Evolutionary conservation across 2,888 invertebrate genomes (phyloP).

Genomic region (Lithophane socia): DNA sequence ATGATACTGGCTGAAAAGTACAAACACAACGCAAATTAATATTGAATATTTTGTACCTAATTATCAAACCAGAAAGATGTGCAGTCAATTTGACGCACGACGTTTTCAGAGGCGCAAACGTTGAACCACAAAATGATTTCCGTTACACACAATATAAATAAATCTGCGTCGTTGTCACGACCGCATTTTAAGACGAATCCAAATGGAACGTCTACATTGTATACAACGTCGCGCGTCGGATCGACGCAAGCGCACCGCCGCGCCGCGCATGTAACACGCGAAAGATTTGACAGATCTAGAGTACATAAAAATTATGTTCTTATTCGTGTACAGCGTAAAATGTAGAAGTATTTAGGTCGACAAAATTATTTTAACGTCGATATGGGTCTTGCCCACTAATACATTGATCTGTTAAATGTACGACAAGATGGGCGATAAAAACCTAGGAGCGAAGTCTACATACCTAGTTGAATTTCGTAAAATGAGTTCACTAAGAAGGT

Average conservation of each 20-base stretch:
- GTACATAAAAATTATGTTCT: constrained; percentile 53
- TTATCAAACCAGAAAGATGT: background rate
- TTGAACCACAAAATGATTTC: constrained; percentile 6
- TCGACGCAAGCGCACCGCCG: constrained; percentile 10
- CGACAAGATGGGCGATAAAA: background rate
- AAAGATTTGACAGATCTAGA: constrained; percentile 59
- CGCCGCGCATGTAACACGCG: constrained; percentile 9
- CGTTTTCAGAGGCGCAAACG: background rate
- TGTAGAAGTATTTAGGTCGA: constrained; percentile 51
- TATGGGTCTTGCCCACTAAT: constrained; percentile 1
- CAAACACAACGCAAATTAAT: background rate
- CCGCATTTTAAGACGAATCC: constrained; percentile 28
- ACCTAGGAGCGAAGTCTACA: background rate
- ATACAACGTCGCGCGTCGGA: constrained; percentile 12
- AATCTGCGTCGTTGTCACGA: constrained; percentile 19
- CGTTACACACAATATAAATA: constrained; percentile 31
- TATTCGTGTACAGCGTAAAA: constrained; percentile 32
- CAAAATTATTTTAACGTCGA: constrained; percentile 28
- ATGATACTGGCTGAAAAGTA: too few species aligned
- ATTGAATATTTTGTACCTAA: background rate
- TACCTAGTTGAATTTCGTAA: background rate
- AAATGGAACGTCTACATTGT: constrained; percentile 15
- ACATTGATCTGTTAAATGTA: constrained; percentile 14
- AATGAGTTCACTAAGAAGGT: background rate
- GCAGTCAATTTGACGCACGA: background rate